A percentile compares a stretch with the other conserved stretches of the same genome.
These are phyloP conservation scores for Darevskia nairensis DNA, from an alignment of 2,797 vertebrate genomes.

Conservation along the genomic window DNA sequence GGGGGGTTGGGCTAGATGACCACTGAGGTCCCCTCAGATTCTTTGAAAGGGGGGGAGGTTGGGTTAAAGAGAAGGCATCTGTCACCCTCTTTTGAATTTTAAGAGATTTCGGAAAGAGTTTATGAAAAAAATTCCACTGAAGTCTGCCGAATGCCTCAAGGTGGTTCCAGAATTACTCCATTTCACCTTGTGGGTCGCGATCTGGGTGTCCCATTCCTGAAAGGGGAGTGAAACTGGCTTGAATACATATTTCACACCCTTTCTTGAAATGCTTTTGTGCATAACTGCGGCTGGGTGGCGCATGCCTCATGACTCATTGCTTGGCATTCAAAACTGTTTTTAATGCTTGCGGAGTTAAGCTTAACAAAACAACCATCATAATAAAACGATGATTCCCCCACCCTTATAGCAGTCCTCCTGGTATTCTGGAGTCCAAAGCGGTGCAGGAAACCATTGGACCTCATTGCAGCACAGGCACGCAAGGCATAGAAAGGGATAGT, in stretches of 20 bases:
- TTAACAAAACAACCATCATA: no score
- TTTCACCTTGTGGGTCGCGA: not conserved
- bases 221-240: not conserved
- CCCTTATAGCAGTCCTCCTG: not conserved
- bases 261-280: not conserved
- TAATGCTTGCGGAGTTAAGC: not conserved
- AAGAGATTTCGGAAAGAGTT: not conserved
- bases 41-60: not conserved
- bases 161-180: no score
- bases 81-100: not conserved
- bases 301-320: not conserved
- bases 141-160: not conserved
- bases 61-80: not conserved
- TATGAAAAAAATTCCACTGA: no score
- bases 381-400: not conserved
- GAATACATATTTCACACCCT: not conserved
- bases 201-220: not conserved
- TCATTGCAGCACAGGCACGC: no score
- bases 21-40: no score
- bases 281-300: not conserved
- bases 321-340: constrained; percentile 8
- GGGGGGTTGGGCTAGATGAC: no score
- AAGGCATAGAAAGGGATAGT: no score
- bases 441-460: not conserved
- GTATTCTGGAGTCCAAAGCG: not conserved